Base-by-base conservation (phyloP, 2,113 vertebrate species). In the Macrotus californicus region DNA sequence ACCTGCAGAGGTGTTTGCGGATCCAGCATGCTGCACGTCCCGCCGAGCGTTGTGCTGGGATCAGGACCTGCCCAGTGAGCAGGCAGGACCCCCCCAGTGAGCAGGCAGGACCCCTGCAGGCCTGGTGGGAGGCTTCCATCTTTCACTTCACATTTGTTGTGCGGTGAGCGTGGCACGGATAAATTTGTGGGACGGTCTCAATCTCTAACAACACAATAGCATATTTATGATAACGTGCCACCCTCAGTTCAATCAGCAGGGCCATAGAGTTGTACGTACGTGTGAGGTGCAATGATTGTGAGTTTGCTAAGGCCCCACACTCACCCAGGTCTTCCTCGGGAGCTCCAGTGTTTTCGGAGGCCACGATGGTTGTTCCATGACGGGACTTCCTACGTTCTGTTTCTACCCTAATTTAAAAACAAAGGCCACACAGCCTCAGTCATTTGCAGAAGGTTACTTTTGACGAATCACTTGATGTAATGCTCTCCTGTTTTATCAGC, bases 21-120 rank as follows among this genome's bases (percentile, higher is more conserved):
- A 0, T 12, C 29, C 67, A 29, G 22, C 41, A 6, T 8, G 7
- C 19, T 3, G n/a, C 39, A 3, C 2, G 24, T 24, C 21, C 12
- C 12, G 3, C 39, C 16, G 2, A 5, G 41, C 7, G 18, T 6
- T 1, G 21, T 15, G 39, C 56, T 15, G 26, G 4, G 3, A 14
- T 1, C 6, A 14, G 26, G 24, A 3, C 0, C 26, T 5, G 1
- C 61, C 24, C 61, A 13, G 4, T 1, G 10, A 39, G 8, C 70
- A 2, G 15, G 59, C 0, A 11, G 46, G 41, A 12, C 34, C 54
- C 34, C 16, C 61, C 24, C 61, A 13, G 4, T 1, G 10, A 39
- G 8, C 70, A 2, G 15, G 59, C 0, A 11, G 46, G 41, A 12
- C 34, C 54, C 34, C 16, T 39, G 36, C 18, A 84, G 64, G 12